Conservation (phyloP, 1,140 invertebrate genomes). For the Lamellibrachia luymesi region DNA sequence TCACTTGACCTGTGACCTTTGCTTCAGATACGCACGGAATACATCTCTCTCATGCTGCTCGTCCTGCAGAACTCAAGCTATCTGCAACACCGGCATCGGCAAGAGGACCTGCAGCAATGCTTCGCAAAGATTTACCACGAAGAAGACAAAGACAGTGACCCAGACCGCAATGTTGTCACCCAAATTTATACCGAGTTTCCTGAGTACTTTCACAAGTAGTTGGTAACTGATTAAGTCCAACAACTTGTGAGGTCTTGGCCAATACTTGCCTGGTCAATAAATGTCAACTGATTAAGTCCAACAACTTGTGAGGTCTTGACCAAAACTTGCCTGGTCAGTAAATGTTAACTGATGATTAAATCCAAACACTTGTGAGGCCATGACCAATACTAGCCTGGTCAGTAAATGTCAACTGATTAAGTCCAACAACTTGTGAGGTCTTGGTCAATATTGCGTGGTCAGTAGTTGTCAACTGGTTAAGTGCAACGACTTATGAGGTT, state of each 20-base stretch:
- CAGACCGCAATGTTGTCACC: constrained; percentile 35
- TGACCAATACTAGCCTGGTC: too few relatives aligned
- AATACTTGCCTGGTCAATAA: too few relatives aligned
- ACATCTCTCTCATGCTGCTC: constrained; percentile 43
- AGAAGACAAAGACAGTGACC: constrained; percentile 38
- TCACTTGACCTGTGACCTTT: not conserved
- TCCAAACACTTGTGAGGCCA: too few relatives aligned
- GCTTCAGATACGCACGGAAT: constrained; percentile 41
- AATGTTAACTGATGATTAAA: too few relatives aligned
- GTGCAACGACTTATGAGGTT: not conserved
- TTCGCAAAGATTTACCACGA: constrained; percentile 37
- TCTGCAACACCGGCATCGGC: constrained; percentile 40
- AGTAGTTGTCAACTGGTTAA: not conserved
- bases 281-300: too few relatives aligned
- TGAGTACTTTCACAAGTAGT: constrained; percentile 19
- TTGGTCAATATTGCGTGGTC: not conserved
- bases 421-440: not conserved
- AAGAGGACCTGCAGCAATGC: constrained; percentile 40
- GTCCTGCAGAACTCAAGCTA: constrained; percentile 49
- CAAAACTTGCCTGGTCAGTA: not conserved
- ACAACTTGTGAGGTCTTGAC: too few relatives aligned
- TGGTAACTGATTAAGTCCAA: not conserved
- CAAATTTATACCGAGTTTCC: constrained; percentile 29
- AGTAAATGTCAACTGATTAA: not conserved
- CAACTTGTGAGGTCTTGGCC: not conserved